Conservation (phyloP, 2,113 vertebrate species). For the Arothron firmamentum region DNA sequence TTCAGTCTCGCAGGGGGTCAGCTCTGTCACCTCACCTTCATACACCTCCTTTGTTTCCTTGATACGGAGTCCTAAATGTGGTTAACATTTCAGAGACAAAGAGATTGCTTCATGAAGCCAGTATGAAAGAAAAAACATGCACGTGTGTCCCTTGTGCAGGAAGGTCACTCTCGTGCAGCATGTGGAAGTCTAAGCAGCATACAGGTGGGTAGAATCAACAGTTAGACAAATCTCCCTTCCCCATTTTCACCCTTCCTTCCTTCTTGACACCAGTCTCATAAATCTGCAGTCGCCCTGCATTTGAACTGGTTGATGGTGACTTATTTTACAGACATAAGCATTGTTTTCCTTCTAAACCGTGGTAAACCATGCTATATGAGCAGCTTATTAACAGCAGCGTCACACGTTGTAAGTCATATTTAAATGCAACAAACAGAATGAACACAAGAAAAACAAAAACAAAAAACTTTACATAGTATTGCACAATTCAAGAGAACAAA, state of each 20-base stretch:
- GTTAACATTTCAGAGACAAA: conserved; percentile 33
- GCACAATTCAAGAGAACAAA: too few species aligned
- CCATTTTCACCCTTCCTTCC: conserved; percentile 39
- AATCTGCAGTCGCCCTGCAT: conserved; percentile 45
- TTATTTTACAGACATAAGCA: too few species aligned
- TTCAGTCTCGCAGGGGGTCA: conserved; percentile 96
- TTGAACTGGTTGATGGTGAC: conserved; percentile 19
- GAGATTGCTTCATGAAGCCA: conserved; percentile 18
- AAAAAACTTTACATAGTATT: too few species aligned
- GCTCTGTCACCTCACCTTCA: conserved; percentile 97
- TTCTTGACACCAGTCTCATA: conserved; percentile 44
- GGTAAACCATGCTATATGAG: neutral
- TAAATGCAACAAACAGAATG: too few species aligned
- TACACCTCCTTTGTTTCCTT: conserved; percentile 99
- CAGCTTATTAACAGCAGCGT: too few species aligned
- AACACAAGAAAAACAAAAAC: too few species aligned
- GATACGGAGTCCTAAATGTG: conserved; percentile 85
- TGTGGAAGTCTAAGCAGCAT: conserved; percentile 16
- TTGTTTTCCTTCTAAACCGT: neutral
- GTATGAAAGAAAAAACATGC: conserved; percentile 2
- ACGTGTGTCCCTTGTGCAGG: neutral
- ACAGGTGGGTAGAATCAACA: conserved; percentile 80
- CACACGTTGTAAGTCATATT: too few species aligned
- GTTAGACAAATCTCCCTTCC: conserved; percentile 72
- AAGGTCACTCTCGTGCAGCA: conserved; percentile 13